phyloP scores from a whole-genome alignment of 2,888 invertebrate genomes.

The Oscheius myriophilus region DNA sequence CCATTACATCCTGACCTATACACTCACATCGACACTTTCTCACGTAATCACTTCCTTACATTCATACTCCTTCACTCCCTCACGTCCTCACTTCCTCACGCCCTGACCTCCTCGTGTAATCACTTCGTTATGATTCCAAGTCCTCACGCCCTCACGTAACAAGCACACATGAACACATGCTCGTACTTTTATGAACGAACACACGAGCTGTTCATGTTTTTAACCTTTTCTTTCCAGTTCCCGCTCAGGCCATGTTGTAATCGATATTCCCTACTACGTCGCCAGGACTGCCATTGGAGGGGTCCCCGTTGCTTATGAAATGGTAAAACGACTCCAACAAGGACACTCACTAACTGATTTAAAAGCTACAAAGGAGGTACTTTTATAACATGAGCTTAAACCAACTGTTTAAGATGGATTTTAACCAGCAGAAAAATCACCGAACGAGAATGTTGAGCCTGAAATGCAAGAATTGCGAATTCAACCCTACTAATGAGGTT shows the following conservation, averaged over 20 bases:
- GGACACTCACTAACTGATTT: constrained; percentile 1
- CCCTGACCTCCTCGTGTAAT: no score
- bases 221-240: constrained; percentile 14
- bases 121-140: no score
- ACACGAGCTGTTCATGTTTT: no score
- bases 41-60: no score
- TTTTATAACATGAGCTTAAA: background rate
- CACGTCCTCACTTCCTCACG: no score
- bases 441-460: constrained; percentile 3
- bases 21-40: no score
- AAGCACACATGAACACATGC: no score
- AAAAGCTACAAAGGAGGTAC: constrained; percentile 1
- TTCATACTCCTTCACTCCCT: no score
- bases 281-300: no score
- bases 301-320: background rate
- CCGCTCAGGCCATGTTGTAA: constrained; percentile 1
- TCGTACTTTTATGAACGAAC: no score
- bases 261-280: constrained; percentile 24
- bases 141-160: no score
- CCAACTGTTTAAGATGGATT: constrained; percentile 5
- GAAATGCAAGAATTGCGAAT: constrained; percentile 17
- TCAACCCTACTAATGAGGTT: constrained; percentile 4
- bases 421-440: constrained; percentile 10
- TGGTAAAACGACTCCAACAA: background rate
- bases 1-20: no score